Percentiles rank a stretch among this genome's conserved stretches.
Conservation (phyloP, 2,888 invertebrate species). For the Melanchra persicariae region DNA sequence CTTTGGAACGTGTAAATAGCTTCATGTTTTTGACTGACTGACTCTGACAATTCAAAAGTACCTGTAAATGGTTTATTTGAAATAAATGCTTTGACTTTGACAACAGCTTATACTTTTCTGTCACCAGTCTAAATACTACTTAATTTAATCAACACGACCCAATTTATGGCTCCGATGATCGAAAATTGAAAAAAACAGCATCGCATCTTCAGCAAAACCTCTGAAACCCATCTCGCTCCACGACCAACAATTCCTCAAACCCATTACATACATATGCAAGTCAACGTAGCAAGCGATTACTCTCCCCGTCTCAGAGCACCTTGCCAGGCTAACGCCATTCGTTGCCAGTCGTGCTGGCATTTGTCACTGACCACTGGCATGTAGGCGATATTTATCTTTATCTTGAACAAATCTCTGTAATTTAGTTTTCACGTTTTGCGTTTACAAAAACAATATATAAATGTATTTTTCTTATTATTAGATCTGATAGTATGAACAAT, state of each 20-base stretch:
- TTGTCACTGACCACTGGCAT: conserved; percentile 43
- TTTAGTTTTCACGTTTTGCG: neutral
- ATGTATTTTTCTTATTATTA: no score
- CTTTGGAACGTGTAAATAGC: no score
- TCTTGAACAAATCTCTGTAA: conserved; percentile 18
- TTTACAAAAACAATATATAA: neutral
- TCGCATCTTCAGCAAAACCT: neutral
- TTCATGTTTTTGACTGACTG: no score
- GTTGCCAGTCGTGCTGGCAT: conserved; percentile 39
- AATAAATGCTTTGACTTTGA: no score
- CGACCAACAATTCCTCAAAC: conserved; percentile 19
- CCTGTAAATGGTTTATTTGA: no score
- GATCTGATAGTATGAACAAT: no score
- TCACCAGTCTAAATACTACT: no score
- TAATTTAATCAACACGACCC: no score
- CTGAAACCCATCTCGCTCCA: neutral
- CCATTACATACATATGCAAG: conserved; percentile 42
- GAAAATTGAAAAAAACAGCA: no score
- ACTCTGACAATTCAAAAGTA: no score
- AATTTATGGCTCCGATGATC: no score
- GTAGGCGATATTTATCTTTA: conserved; percentile 26
- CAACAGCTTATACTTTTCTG: no score
- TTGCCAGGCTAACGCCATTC: conserved; percentile 42
- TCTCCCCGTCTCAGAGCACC: conserved; percentile 30
- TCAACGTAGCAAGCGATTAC: conserved; percentile 40